Evolutionary conservation across 1,140 invertebrate species (phyloP), one percentile per base, ranked within the genome.

Genomic region (Muscidifurax raptorellus): DNA sequence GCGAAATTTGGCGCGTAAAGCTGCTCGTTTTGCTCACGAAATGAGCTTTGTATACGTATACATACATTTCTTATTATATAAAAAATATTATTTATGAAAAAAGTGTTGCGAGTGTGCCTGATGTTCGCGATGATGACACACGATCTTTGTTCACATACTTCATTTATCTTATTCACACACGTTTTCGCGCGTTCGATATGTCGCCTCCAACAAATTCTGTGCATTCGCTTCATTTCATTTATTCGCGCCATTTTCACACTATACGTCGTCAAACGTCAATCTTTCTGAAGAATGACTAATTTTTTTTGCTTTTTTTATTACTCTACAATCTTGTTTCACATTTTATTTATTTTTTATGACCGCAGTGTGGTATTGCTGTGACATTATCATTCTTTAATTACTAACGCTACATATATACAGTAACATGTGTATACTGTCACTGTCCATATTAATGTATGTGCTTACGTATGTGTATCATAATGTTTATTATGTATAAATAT

Each of bases 311-410:
- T 76, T 84, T 84, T 76, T 69, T 64, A 36, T 59, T 47, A 67
- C 64, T 76, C 47, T 66, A 47, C 67, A 10, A 22, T 82, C 15
- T 66, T 78, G 85, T 84, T 85, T 87, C 66, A 86, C 85, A 82
- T 67, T 85, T 85, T 86, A 85, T 28, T 85, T 87, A 88, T 83
- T 74, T 89, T 86, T 82, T 86, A 86, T 90, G 88, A 90, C 87
- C 88, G 90, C 90, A 91, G 88, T 92, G 90, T 91, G 89, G 85
- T 92, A 88, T 92, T 91, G 90, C 90, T 92, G 89, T 91, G 87
- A 89, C 84, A 52, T 85, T 81, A 74, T 85, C 78, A 85, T 85
- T 85, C 22, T 81, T 88, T 88, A 87, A 84, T 88, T 82, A 90
- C 88, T 89, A 89, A 90, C 82, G 87, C 86, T 89, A 86, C 84